A percentile compares a stretch with the other conserved stretches of the same genome.
Conservation (phyloP, 2,113 vertebrate species). For the Poicephalus meyeri region DNA sequence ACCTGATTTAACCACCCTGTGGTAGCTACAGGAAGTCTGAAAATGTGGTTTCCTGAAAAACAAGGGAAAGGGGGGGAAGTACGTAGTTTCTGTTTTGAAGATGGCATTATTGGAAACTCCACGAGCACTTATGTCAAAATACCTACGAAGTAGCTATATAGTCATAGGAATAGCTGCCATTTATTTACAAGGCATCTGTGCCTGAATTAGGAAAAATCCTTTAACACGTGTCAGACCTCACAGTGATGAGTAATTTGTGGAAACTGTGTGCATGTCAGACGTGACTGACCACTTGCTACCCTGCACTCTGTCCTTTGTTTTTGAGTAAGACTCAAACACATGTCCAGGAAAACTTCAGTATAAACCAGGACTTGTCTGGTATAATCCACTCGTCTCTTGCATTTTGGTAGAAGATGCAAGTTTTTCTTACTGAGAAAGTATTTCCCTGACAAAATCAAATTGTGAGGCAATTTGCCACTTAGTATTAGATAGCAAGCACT, state of each 20-base stretch:
- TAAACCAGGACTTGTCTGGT: background rate
- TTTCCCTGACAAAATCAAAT: background rate
- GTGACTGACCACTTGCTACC: background rate
- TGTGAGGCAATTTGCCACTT: background rate
- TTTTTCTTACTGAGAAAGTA: background rate
- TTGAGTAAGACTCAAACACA: background rate
- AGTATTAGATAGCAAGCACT: background rate
- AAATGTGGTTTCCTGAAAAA: slow-evolving; percentile 63
- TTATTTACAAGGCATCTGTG: slow-evolving; percentile 24
- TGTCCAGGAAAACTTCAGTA: background rate
- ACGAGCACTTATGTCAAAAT: background rate
- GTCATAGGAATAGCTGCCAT: slow-evolving; percentile 19
- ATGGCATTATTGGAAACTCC: slow-evolving; percentile 56
- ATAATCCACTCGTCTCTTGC: background rate
- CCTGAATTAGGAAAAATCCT: slow-evolving; percentile 21
- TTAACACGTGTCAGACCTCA: background rate
- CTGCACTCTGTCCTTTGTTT: slow-evolving; percentile 6
- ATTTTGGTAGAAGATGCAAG: background rate
- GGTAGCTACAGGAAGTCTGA: slow-evolving; percentile 43
- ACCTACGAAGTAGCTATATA: background rate
- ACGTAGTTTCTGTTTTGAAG: slow-evolving; percentile 44
- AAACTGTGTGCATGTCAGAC: slow-evolving; percentile 30
- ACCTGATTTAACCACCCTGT: background rate
- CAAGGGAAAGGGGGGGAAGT: slow-evolving; percentile 48
- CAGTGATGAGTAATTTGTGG: slow-evolving; percentile 52